Evolutionary conservation across 2,797 vertebrate species (phyloP), one percentile per base, ranked within the genome.

Genomic region (Alosa sapidissima): DNA sequence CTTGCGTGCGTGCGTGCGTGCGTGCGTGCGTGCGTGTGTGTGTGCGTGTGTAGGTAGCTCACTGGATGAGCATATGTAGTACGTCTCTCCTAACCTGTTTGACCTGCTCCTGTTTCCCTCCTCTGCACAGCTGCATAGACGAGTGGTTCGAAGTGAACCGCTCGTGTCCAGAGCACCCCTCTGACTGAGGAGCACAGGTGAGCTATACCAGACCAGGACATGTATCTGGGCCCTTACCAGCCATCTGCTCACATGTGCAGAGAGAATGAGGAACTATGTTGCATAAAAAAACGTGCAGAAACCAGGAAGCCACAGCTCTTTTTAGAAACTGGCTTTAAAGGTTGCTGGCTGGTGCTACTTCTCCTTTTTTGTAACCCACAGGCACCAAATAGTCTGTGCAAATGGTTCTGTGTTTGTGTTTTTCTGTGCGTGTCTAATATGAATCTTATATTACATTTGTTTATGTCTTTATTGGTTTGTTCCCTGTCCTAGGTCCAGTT

Each of bases 121-220:
- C 54, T 7, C 55, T 19, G 52, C 81, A 84, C 92, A 99, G 98
- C 87, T 99, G 98, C 92, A 99, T 99, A 91, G 97, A 99, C 83
- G 96, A 97, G 92, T 99, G 98, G 98, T 99, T 99, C 93, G 97
- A 98, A 93, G 97, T 99, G 91, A 99, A 98, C 93, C 94, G 98
- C 92, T 98, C 97, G 81, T 99, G 98, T 92, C 98, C 98, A 81
- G 97, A 98, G 90, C 98, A 99, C 93, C 98, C 98, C 83, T 97
- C 97, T 88, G 97, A 99, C 93, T 99, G 96, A 91, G 88, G 68
- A 88, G 89, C 91, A 94, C 95, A 96, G 96, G 96, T 97, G 94
- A 94, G 81, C 28, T 36, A 5, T 24, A 41, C 82, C 33, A 11
- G 45, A 58, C 54, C 24, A n/a, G n/a, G 6, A 28, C 60, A 9